Evolutionary conservation across 2,797 vertebrate species (phyloP).

Genomic region (Hypotaenidia philippensis): DNA sequence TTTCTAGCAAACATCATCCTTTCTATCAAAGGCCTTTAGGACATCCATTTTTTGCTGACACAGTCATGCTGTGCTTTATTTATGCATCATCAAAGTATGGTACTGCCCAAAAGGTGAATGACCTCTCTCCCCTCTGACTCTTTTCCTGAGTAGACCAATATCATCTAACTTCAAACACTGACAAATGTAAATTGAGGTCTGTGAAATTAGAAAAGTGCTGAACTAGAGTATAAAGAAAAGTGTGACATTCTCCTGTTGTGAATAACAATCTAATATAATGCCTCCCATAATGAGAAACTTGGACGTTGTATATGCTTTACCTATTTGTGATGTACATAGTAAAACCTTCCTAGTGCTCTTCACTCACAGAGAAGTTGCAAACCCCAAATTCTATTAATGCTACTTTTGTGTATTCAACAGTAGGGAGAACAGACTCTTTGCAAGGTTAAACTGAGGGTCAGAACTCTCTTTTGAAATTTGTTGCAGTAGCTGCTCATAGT

Average conservation of each 20-base stretch:
- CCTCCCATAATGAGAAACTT: constrained; percentile 25
- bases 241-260: constrained; percentile 60
- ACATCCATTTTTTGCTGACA: constrained; percentile 54
- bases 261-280: constrained; percentile 57
- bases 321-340: constrained; percentile 40
- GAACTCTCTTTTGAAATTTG: constrained; percentile 17
- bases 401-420: constrained; percentile 6
- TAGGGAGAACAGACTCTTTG: constrained; percentile 12
- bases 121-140: constrained; percentile 39
- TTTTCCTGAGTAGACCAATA: constrained; percentile 63
- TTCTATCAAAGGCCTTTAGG: constrained; percentile 39
- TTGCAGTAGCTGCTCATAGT: constrained; percentile 14
- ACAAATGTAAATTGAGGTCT: constrained; percentile 75
- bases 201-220: constrained; percentile 73
- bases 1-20: constrained; percentile 39
- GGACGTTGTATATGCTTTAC: constrained; percentile 19
- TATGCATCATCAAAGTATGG: constrained; percentile 60
- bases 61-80: constrained; percentile 33
- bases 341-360: constrained; percentile 17
- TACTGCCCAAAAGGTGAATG: constrained; percentile 54
- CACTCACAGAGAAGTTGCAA: constrained; percentile 1
- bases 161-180: constrained; percentile 59
- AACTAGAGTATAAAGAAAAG: constrained; percentile 55
- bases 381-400: constrained; percentile 16
- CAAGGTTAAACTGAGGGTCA: constrained; percentile 52